Conservation (phyloP, 2,797 vertebrate species). For the Percopsis omiscomaycus region DNA sequence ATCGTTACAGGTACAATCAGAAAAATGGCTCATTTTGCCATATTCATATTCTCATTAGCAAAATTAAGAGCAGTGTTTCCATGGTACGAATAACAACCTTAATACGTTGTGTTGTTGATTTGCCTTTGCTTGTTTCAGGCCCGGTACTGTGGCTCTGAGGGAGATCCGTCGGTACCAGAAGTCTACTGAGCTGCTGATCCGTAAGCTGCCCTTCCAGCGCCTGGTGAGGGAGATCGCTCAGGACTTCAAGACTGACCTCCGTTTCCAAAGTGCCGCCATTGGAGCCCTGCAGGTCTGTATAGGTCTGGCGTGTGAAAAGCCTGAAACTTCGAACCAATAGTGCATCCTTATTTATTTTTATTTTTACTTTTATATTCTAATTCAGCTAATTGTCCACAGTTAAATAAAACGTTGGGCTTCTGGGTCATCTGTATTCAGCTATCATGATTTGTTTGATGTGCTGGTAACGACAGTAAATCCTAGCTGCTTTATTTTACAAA, state of each 20-base stretch:
- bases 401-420: too few species aligned
- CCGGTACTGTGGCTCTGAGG: constrained; percentile 86
- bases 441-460: too few species aligned
- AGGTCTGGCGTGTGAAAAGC: background rate
- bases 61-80: too few species aligned
- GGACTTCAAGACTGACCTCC: constrained; percentile 86
- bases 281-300: constrained; percentile 78
- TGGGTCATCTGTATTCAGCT: too few species aligned
- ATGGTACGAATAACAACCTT: background rate
- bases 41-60: too few species aligned
- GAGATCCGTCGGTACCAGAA: constrained; percentile 93
- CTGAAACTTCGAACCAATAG: too few species aligned
- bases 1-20: constrained; percentile 82
- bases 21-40: background rate
- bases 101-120: background rate
- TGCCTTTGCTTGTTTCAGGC: constrained; percentile 62
- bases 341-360: too few species aligned
- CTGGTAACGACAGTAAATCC: too few species aligned
- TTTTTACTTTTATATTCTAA: too few species aligned
- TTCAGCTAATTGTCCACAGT: too few species aligned
- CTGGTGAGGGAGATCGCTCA: constrained; percentile 88
- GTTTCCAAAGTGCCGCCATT: constrained; percentile 85
- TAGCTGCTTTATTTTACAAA: too few species aligned
- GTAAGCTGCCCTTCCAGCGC: constrained; percentile 88
- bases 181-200: constrained; percentile 88